These are phyloP conservation scores for Telmatochromis sp. DNA, from an alignment of 2,113 vertebrate species.

Conservation along the genomic window DNA sequence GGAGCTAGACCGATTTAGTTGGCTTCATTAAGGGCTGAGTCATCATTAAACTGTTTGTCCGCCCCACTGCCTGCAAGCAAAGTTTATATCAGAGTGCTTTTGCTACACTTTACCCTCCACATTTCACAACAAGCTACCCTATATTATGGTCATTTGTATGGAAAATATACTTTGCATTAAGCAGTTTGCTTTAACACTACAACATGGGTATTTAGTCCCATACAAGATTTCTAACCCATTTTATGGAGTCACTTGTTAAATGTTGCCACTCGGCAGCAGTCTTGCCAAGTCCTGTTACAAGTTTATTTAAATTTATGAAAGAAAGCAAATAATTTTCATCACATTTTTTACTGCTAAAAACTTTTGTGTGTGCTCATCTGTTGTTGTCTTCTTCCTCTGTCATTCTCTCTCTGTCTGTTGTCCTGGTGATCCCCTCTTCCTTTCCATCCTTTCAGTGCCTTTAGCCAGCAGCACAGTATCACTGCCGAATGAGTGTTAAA, in stretches of 20 bases:
- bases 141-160: background rate
- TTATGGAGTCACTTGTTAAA: background rate
- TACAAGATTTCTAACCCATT: background rate
- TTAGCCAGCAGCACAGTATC: background rate
- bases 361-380: fast-evolving
- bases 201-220: background rate
- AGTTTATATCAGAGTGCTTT: background rate
- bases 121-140: background rate
- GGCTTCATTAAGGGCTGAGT: background rate
- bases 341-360: background rate
- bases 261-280: background rate
- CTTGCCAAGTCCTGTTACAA: background rate
- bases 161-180: background rate
- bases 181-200: background rate
- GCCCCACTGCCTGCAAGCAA: background rate
- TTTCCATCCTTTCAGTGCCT: background rate
- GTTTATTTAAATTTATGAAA: background rate
- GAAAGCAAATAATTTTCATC: background rate
- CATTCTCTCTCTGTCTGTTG: background rate
- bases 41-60: background rate
- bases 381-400: background rate
- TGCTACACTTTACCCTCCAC: background rate
- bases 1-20: background rate
- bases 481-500: background rate
- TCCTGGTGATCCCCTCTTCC: background rate